phyloP scores from a whole-genome alignment of 2,113 vertebrate species.

The Kryptolebias marmoratus region DNA sequence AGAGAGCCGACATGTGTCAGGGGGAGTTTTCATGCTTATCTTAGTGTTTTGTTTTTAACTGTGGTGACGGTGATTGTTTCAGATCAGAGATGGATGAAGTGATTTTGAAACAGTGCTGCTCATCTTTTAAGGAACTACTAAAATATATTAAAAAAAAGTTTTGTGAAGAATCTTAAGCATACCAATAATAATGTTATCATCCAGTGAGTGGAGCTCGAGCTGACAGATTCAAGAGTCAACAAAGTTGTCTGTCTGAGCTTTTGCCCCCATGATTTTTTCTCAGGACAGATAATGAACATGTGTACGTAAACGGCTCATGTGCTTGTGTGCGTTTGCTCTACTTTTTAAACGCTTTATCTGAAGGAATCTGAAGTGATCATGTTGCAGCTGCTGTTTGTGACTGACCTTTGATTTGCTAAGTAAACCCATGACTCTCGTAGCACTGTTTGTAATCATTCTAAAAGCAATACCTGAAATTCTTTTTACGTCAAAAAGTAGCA shows the following conservation, averaged over 20 bases:
- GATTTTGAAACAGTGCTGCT: neutral
- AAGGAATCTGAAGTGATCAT: slow-evolving; percentile 40
- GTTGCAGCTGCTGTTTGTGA: slow-evolving; percentile 5
- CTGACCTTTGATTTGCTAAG: slow-evolving; percentile 17
- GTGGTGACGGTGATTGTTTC: neutral
- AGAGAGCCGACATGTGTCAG: slow-evolving; percentile 41
- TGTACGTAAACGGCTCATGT: neutral
- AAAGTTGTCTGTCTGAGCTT: slow-evolving; percentile 21
- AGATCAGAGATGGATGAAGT: neutral
- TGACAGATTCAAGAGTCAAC: slow-evolving; percentile 9
- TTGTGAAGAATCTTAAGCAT: too few relatives aligned
- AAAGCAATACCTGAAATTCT: neutral
- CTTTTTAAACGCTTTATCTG: slow-evolving; percentile 23
- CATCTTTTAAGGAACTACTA: slow-evolving; percentile 1
- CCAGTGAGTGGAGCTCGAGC: slow-evolving; percentile 9
- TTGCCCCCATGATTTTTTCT: slow-evolving; percentile 12
- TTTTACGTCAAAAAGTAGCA: too few relatives aligned
- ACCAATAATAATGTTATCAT: too few relatives aligned
- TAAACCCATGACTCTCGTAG: neutral
- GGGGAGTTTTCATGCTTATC: neutral
- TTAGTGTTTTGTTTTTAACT: slow-evolving; percentile 4
- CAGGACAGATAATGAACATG: neutral
- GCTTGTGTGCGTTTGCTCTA: neutral
- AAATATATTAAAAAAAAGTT: too few relatives aligned
- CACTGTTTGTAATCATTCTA: neutral